A percentile compares a stretch with the other conserved stretches of the same genome.
Conservation (phyloP, 2,113 vertebrate genomes). For the Chaetorhynchus papuensis region DNA sequence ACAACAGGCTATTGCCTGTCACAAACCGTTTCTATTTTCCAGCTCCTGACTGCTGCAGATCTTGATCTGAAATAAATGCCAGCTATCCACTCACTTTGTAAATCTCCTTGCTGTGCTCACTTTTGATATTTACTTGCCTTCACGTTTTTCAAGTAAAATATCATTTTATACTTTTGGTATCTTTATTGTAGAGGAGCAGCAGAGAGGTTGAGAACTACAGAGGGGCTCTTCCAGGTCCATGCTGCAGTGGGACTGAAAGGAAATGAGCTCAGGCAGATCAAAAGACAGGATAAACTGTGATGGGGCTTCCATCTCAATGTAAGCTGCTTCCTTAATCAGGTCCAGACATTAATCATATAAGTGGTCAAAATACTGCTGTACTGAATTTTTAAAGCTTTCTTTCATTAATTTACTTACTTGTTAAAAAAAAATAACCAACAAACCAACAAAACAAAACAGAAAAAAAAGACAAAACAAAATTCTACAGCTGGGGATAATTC, state of each 20-base stretch:
- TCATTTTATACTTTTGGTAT: neutral
- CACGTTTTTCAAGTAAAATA: neutral
- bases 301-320: neutral
- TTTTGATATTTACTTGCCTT: neutral
- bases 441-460: neutral
- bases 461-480: no score
- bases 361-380: neutral
- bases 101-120: neutral
- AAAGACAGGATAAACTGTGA: neutral
- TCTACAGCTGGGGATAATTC: neutral
- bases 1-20: slow-evolving; percentile 53
- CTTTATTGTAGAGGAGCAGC: neutral
- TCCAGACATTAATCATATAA: neutral
- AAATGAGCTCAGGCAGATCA: neutral
- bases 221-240: neutral
- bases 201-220: neutral
- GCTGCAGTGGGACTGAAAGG: neutral
- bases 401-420: neutral
- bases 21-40: slow-evolving; percentile 47
- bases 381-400: neutral
- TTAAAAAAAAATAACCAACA: neutral
- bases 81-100: neutral
- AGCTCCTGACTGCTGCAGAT: neutral
- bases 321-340: neutral
- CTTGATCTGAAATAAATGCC: slow-evolving; percentile 25